Evolutionary conservation across 2,888 invertebrate species (phyloP).

Genomic region (Pterostichus madidus): DNA sequence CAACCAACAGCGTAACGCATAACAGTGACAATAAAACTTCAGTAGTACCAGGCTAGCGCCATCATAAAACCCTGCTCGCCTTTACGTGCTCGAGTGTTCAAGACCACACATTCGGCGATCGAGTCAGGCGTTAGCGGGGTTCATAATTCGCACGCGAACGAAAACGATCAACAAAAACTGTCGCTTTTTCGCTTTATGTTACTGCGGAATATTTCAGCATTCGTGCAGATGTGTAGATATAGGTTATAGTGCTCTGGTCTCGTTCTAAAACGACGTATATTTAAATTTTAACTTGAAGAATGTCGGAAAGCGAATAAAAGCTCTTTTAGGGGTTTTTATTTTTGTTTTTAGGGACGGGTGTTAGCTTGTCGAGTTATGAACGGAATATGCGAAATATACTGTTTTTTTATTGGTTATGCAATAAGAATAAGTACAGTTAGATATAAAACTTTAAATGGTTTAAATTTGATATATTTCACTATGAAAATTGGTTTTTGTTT

Average conservation of each 20-base stretch:
- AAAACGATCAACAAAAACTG: conserved; percentile 62
- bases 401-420: conserved; percentile 19
- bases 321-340: conserved; percentile 45
- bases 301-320: conserved; percentile 44
- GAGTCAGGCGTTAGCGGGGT: conserved; percentile 26
- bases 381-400: conserved; percentile 17
- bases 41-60: conserved; percentile 5
- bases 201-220: conserved; percentile 52
- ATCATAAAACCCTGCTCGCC: conserved; percentile 16
- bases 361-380: conserved; percentile 42
- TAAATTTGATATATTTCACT: too few relatives aligned
- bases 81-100: conserved; percentile 22
- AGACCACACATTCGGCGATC: conserved; percentile 37
- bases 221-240: conserved; percentile 51
- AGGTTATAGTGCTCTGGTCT: conserved; percentile 31
- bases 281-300: conserved; percentile 52
- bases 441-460: not conserved
- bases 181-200: conserved; percentile 60
- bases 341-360: conserved; percentile 40
- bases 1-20: conserved; percentile 47
- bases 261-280: conserved; percentile 15
- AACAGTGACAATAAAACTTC: conserved; percentile 34
- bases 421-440: conserved; percentile 12
- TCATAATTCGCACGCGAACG: conserved; percentile 60
- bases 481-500: too few relatives aligned